Evolutionary conservation across 1,140 invertebrate genomes (phyloP).

Genomic region (Oryctes rhinoceros): DNA sequence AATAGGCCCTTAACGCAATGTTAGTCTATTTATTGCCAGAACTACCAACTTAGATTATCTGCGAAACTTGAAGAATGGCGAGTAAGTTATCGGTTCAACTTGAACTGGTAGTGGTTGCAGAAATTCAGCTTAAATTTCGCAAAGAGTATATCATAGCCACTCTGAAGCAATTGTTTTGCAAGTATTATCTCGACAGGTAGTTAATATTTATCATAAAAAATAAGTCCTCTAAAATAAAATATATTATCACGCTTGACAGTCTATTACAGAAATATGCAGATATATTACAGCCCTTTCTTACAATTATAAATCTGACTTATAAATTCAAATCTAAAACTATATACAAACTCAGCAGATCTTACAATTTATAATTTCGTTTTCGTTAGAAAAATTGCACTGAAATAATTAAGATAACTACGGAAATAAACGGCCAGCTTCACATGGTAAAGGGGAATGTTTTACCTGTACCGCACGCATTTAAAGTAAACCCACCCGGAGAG

Average conservation of each 20-base stretch:
- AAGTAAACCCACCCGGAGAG: background rate
- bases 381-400: background rate
- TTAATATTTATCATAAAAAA: background rate
- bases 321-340: constrained; percentile 36
- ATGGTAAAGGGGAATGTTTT: background rate
- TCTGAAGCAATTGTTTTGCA: too few species aligned
- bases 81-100: too few species aligned
- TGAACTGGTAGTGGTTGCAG: too few species aligned
- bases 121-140: too few species aligned
- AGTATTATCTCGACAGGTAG: background rate
- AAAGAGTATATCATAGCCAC: too few species aligned
- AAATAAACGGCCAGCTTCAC: constrained; percentile 2
- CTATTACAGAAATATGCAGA: constrained; percentile 41
- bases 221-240: constrained; percentile 38
- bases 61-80: too few species aligned
- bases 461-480: background rate
- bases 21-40: too few species aligned
- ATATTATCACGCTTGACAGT: constrained; percentile 40
- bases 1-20: too few species aligned
- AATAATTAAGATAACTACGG: constrained; percentile 4
- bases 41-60: too few species aligned
- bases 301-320: constrained; percentile 32
- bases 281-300: constrained; percentile 39
- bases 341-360: constrained; percentile 34
- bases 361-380: background rate